phyloP scores from a whole-genome alignment of 1,140 invertebrate genomes.

The Hylaeus volcanicus region DNA sequence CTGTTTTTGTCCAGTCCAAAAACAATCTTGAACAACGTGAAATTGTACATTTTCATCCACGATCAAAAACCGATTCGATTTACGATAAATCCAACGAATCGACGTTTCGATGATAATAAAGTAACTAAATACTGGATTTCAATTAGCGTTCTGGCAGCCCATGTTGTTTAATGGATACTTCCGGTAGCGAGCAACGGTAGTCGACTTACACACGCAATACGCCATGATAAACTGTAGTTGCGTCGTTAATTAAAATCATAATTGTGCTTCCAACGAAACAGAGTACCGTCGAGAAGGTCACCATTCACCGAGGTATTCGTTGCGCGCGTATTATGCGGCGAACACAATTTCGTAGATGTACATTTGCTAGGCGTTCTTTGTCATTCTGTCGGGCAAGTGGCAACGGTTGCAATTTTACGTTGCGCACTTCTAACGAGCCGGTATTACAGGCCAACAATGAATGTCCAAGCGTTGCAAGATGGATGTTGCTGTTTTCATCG shows the following conservation, averaged over 20 bases:
- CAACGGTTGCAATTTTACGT: background rate
- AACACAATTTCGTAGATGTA: background rate
- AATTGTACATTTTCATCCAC: no score
- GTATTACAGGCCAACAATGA: background rate
- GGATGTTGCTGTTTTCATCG: constrained; percentile 2
- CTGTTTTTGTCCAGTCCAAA: no score
- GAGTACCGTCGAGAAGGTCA: constrained; percentile 4
- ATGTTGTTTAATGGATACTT: constrained; percentile 3
- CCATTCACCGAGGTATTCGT: background rate
- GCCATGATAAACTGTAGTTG: constrained; percentile 8
- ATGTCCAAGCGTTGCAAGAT: background rate
- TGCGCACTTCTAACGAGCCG: background rate
- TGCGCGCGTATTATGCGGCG: background rate
- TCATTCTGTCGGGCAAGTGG: background rate
- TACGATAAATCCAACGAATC: no score
- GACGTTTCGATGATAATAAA: no score
- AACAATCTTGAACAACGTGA: no score
- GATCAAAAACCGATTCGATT: no score
- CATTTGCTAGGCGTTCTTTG: background rate
- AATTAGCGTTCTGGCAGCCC: background rate
- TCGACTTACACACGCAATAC: background rate
- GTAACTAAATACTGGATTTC: background rate
- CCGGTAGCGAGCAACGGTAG: background rate
- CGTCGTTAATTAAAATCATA: constrained; percentile 63
- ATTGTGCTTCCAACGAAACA: constrained; percentile 47